A percentile compares a stretch with the other conserved stretches of the same genome.
These are phyloP conservation scores for Myopa testacea DNA, from an alignment of 2,888 invertebrate species.

Conservation along the genomic window DNA sequence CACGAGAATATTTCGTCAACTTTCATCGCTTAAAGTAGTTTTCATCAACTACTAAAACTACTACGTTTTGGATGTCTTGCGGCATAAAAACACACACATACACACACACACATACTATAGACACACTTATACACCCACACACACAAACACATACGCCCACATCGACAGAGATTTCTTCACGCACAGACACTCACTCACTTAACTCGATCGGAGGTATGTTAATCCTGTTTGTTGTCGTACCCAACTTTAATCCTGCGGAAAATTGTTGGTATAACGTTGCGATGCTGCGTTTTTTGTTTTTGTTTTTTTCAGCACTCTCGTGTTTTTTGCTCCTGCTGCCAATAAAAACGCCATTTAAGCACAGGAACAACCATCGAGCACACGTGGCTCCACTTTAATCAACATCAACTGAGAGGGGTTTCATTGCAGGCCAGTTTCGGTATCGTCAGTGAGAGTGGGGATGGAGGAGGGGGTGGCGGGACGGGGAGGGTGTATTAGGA, in stretches of 20 bases:
- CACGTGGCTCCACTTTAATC: constrained; percentile 52
- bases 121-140: not conserved
- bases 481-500: not conserved
- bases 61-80: constrained; percentile 23
- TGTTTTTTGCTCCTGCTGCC: not conserved
- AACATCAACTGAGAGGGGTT: constrained; percentile 46
- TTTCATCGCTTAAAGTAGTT: constrained; percentile 25
- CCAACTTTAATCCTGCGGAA: constrained; percentile 51
- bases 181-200: not conserved
- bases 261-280: constrained; percentile 44
- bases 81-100: not conserved
- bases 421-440: not conserved
- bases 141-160: not conserved
- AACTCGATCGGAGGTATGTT: constrained; percentile 31
- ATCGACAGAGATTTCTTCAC: not conserved
- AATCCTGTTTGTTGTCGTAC: constrained; percentile 31
- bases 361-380: constrained; percentile 46
- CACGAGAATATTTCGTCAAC: constrained; percentile 56
- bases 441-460: not conserved
- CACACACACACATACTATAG: not conserved
- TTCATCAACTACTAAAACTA: constrained; percentile 21
- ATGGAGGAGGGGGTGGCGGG: not conserved
- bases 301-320: not conserved
- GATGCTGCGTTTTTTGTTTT: constrained; percentile 40
- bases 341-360: constrained; percentile 41